These are phyloP conservation scores for Egretta garzetta DNA, from an alignment of 2,113 vertebrate species.

Conservation along the genomic window DNA sequence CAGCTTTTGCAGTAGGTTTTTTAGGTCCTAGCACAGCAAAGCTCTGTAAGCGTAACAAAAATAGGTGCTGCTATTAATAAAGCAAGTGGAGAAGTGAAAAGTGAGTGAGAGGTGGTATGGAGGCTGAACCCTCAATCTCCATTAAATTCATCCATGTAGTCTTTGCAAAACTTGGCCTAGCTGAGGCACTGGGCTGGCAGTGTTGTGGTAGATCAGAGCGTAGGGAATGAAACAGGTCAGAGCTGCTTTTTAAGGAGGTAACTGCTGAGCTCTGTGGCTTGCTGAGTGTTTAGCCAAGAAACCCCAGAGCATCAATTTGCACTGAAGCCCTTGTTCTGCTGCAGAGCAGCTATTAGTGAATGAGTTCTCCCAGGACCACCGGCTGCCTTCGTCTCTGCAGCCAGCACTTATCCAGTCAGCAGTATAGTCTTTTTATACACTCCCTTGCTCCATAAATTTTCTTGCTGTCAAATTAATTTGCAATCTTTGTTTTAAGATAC, in stretches of 20 bases:
- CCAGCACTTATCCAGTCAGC: background rate
- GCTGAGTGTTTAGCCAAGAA: background rate
- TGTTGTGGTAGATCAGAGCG: background rate
- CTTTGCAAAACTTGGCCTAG: background rate
- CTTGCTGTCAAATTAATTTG: conserved; percentile 8
- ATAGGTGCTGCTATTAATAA: conserved; percentile 3
- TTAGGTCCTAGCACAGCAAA: background rate
- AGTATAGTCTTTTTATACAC: background rate
- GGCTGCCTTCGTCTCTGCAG: background rate
- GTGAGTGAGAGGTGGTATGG: background rate
- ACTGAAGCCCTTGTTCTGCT: background rate
- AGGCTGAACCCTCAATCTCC: background rate
- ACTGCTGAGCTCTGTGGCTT: background rate
- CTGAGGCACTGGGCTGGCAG: background rate
- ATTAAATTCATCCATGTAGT: background rate
- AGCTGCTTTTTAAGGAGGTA: background rate
- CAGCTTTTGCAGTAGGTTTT: background rate
- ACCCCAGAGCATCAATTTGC: background rate
- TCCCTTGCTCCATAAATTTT: background rate
- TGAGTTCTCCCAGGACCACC: background rate
- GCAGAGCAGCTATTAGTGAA: background rate
- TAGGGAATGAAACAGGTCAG: background rate
- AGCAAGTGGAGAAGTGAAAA: background rate
- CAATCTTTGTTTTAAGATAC: background rate
- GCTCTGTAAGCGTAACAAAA: background rate